These are phyloP conservation scores for Agriopis marginaria DNA, from an alignment of 2,888 invertebrate species.

Conservation along the genomic window DNA sequence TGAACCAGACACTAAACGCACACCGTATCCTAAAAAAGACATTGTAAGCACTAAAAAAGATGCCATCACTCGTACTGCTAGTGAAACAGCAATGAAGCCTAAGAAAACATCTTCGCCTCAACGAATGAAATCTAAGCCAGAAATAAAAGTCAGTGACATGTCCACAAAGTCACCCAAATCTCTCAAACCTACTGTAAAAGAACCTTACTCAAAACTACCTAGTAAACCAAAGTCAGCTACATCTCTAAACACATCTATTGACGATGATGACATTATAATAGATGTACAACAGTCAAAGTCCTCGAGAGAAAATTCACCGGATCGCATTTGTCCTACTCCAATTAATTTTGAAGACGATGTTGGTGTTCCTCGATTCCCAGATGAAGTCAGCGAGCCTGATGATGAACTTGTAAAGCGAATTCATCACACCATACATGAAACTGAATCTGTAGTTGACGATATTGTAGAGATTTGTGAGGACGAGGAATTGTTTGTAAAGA, in stretches of 20 bases:
- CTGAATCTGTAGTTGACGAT: conserved; percentile 87
- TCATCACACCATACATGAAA: conserved; percentile 84
- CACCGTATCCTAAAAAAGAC: conserved; percentile 71
- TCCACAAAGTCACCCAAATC: conserved; percentile 64
- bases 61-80: conserved; percentile 82
- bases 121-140: conserved; percentile 80
- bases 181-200: conserved; percentile 63
- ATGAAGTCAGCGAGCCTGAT: conserved; percentile 91
- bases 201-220: conserved; percentile 68
- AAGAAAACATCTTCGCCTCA: conserved; percentile 75
- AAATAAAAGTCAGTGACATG: conserved; percentile 77
- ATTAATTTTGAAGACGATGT: conserved; percentile 86
- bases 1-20: conserved; percentile 68
- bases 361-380: conserved; percentile 90
- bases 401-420: conserved; percentile 83
- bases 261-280: conserved; percentile 88
- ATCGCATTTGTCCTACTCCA: conserved; percentile 89
- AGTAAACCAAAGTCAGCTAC: conserved; percentile 81
- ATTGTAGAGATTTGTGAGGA: conserved; percentile 85
- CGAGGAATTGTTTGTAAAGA: conserved; percentile 77
- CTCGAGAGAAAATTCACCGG: conserved; percentile 91
- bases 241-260: conserved; percentile 81
- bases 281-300: conserved; percentile 91
- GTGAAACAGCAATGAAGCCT: conserved; percentile 85
- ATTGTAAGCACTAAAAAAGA: conserved; percentile 72